Conservation (phyloP, 2,888 invertebrate species). For the Lycaena phlaeas region DNA sequence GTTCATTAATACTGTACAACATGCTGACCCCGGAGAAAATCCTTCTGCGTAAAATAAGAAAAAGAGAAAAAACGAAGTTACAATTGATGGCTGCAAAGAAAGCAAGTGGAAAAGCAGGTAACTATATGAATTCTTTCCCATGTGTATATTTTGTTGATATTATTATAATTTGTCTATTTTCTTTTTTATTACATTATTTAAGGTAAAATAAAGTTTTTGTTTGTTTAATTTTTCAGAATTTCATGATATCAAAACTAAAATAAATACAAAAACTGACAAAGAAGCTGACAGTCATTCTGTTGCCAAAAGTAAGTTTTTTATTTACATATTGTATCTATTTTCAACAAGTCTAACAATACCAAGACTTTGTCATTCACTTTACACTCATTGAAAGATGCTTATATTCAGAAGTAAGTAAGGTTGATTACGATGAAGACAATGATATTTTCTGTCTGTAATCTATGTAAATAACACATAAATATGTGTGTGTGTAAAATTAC, state of each 20-base stretch:
- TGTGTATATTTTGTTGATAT: not conserved
- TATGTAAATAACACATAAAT: not conserved
- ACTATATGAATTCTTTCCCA: not conserved
- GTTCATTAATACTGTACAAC: too few relatives aligned
- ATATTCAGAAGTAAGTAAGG: not conserved
- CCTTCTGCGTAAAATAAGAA: slow-evolving; percentile 1
- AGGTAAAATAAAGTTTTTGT: not conserved
- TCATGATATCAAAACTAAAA: not conserved
- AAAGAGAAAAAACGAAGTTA: slow-evolving; percentile 1
- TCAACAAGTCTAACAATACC: not conserved
- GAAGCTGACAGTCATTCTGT: not conserved
- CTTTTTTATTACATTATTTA: not conserved
- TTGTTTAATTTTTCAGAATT: not conserved
- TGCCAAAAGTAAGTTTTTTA: not conserved
- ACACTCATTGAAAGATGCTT: not conserved
- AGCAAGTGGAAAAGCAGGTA: not conserved
- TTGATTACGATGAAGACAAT: not conserved
- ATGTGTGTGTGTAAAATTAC: not conserved
- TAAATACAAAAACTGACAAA: not conserved
- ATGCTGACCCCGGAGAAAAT: slow-evolving; percentile 3
- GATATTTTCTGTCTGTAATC: not conserved
- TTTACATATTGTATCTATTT: too few relatives aligned
- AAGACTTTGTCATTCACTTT: too few relatives aligned
- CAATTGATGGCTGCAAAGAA: not conserved
- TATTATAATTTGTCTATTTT: not conserved